Percentiles rank a stretch among this genome's conserved stretches.
phyloP scores from a whole-genome alignment of 2,888 invertebrate genomes.

The Ectropis crepuscularia region DNA sequence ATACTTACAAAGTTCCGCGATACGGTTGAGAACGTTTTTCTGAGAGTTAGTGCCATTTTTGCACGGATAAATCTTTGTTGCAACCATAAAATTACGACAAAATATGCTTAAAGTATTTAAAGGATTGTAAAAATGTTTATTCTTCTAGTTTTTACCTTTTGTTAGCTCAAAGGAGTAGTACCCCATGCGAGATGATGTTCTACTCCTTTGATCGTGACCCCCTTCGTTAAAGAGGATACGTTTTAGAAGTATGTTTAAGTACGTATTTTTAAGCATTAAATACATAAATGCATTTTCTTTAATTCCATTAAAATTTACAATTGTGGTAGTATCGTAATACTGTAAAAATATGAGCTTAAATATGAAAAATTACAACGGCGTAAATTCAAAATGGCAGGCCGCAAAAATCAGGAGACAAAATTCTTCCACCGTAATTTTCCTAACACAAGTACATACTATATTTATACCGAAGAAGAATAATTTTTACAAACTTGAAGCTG shows the following conservation, averaged over 20 bases:
- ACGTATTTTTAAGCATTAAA: no score
- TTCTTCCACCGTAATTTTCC: neutral
- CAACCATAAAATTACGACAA: conserved; percentile 8
- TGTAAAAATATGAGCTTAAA: neutral
- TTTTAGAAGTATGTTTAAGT: no score
- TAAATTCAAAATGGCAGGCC: neutral
- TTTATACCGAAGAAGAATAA: conserved; percentile 8
- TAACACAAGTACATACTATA: conserved; percentile 1
- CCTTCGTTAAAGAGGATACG: no score
- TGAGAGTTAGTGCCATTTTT: conserved; percentile 19
- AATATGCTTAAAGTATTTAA: neutral
- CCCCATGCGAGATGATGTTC: no score
- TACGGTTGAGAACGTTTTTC: conserved; percentile 5
- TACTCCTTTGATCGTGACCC: no score
- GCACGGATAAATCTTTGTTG: conserved; percentile 15
- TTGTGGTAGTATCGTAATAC: neutral
- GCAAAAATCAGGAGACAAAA: neutral
- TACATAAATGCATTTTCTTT: no score
- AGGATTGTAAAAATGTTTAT: no score
- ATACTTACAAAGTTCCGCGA: conserved; percentile 24
- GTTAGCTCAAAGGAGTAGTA: no score
- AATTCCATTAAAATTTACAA: no score
- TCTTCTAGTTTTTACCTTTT: no score
- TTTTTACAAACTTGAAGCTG: conserved; percentile 18
- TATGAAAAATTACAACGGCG: neutral